A percentile compares a stretch with the other conserved stretches of the same genome.
Conservation (phyloP, 2,113 vertebrate genomes). For the Burhinus oedicnemus region DNA sequence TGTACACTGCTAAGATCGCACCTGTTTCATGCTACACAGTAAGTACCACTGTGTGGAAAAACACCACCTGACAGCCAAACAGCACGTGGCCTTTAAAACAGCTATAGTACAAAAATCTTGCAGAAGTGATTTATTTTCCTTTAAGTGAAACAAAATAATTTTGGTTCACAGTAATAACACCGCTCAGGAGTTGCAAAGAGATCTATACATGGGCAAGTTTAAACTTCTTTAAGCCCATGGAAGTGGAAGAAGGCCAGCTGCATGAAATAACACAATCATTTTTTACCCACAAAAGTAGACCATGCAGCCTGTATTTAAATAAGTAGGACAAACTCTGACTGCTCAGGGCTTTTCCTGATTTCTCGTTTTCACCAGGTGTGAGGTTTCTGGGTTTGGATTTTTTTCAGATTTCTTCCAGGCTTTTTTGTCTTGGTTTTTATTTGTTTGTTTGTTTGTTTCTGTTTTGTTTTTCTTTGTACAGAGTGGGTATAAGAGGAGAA, state of each 20-base stretch:
- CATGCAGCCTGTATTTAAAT: background rate
- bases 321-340: background rate
- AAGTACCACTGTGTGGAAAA: background rate
- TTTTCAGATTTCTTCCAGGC: background rate
- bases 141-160: slow-evolving; percentile 13
- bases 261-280: background rate
- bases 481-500: background rate
- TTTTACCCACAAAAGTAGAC: background rate
- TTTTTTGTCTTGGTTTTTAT: background rate
- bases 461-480: background rate
- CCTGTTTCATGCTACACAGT: background rate
- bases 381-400: background rate
- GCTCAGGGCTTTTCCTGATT: background rate
- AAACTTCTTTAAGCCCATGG: background rate
- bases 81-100: background rate
- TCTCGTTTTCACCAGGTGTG: background rate
- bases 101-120: background rate
- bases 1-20: background rate
- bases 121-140: slow-evolving; percentile 8
- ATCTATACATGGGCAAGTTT: background rate
- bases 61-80: background rate
- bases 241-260: slow-evolving; percentile 17
- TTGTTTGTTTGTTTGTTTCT: background rate
- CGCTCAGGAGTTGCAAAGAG: slow-evolving; percentile 2
- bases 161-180: background rate